phyloP scores from a whole-genome alignment of 1,140 invertebrate species.

The Atopsyche davidsoni region DNA sequence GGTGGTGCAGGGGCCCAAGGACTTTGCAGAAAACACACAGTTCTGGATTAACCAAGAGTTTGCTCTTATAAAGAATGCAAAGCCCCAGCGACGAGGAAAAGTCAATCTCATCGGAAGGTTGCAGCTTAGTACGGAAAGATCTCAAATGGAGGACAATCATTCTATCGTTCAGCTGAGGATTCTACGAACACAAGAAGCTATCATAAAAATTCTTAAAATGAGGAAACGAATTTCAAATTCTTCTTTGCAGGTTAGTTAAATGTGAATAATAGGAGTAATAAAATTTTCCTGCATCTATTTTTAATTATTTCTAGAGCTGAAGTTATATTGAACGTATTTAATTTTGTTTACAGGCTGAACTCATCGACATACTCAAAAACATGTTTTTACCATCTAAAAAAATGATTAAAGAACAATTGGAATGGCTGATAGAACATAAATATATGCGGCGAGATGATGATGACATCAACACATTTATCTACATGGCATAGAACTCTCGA shows the following conservation, averaged over 20 bases:
- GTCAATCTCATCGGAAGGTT: constrained; percentile 90
- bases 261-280: no score
- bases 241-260: constrained; percentile 70
- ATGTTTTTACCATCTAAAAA: constrained; percentile 99
- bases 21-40: constrained; percentile 86
- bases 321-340: constrained; percentile 9
- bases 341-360: constrained; percentile 62
- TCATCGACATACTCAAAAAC: constrained; percentile 97
- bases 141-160: constrained; percentile 95
- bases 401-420: constrained; percentile 99
- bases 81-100: constrained; percentile 89
- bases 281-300: background rate
- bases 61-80: constrained; percentile 84
- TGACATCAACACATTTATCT: constrained; percentile 97
- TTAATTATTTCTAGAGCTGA: background rate
- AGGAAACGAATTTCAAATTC: constrained; percentile 90
- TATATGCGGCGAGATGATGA: constrained; percentile 95
- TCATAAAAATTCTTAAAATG: constrained; percentile 99
- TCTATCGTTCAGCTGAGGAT: constrained; percentile 94
- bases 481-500: constrained; percentile 72
- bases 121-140: constrained; percentile 90
- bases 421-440: constrained; percentile 98
- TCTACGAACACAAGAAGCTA: constrained; percentile 89
- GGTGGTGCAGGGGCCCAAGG: constrained; percentile 77
- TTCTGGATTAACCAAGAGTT: constrained; percentile 99